Evolutionary conservation across 2,113 vertebrate genomes (phyloP).

Genomic region (Syngnathus typhle): DNA sequence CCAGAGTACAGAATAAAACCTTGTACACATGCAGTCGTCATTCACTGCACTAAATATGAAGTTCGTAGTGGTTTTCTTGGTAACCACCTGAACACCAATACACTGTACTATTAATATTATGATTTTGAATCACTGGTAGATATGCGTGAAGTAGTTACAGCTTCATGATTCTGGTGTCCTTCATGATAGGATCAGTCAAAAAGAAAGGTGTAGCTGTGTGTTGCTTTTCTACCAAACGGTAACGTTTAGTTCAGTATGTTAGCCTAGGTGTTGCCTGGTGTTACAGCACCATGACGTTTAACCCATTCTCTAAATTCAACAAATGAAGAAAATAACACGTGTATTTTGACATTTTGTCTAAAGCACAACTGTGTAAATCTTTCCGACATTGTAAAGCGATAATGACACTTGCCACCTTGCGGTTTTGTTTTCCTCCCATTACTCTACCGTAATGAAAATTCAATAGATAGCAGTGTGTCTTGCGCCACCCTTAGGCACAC

Average conservation of each 20-base stretch:
- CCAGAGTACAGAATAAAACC: slow-evolving; percentile 6
- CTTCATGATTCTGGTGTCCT: not conserved
- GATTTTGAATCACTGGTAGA: not conserved
- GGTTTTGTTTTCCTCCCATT: not conserved
- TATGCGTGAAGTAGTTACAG: not conserved
- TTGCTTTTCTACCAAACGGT: too few species aligned
- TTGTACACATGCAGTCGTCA: not conserved
- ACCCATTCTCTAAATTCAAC: too few species aligned
- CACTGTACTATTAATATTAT: not conserved
- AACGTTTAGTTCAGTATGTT: too few species aligned
- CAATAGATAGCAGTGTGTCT: not conserved
- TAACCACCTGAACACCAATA: not conserved
- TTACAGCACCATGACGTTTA: too few species aligned
- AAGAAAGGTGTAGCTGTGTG: too few species aligned
- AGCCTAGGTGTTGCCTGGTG: too few species aligned
- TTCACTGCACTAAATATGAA: not conserved
- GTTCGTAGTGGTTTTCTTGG: not conserved
- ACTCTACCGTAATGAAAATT: not conserved
- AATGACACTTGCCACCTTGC: not conserved
- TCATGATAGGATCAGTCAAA: too few species aligned
- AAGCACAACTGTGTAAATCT: not conserved
- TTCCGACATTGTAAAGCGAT: not conserved
- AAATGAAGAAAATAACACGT: too few species aligned
- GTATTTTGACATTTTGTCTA: too few species aligned
- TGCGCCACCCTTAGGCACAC: not conserved